A percentile compares a stretch with the other conserved stretches of the same genome.
Conservation (phyloP, 2,797 vertebrate genomes). For the Epinephelus coioides region DNA sequence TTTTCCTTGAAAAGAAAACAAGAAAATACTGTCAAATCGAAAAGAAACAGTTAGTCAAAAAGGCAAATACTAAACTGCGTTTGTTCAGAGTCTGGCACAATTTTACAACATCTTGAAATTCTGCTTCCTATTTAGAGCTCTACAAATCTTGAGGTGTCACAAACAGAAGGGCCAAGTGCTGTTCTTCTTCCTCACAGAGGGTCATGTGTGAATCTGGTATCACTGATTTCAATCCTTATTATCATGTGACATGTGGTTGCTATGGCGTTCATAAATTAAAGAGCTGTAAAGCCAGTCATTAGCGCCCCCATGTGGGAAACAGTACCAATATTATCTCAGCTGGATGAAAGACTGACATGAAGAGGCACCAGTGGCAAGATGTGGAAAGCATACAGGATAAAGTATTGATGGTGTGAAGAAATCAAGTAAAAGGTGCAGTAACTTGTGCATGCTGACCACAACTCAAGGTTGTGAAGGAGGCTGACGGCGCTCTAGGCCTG, state of each 20-base stretch:
- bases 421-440: neutral
- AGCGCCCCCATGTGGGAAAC: constrained; percentile 53
- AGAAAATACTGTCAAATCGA: neutral
- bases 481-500: neutral
- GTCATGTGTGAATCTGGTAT: constrained; percentile 34
- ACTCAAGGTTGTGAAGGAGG: neutral
- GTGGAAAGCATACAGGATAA: constrained; percentile 5
- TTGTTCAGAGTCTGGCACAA: neutral
- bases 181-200: constrained; percentile 1
- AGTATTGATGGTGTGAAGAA: neutral
- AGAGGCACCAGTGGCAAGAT: constrained; percentile 12
- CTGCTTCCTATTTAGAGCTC: neutral
- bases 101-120: neutral
- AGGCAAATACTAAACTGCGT: neutral
- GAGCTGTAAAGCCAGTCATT: constrained; percentile 21
- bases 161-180: neutral
- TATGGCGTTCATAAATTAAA: constrained; percentile 33
- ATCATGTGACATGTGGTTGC: constrained; percentile 50
- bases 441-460: neutral
- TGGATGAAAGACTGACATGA: neutral
- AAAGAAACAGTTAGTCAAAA: neutral
- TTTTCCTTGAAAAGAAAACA: neutral
- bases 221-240: constrained; percentile 14
- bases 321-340: neutral
- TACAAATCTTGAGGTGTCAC: constrained; percentile 1